Percentiles rank a stretch among this genome's conserved stretches.
phyloP scores from a whole-genome alignment of 2,888 invertebrate genomes.

The Callinectes sapidus region DNA sequence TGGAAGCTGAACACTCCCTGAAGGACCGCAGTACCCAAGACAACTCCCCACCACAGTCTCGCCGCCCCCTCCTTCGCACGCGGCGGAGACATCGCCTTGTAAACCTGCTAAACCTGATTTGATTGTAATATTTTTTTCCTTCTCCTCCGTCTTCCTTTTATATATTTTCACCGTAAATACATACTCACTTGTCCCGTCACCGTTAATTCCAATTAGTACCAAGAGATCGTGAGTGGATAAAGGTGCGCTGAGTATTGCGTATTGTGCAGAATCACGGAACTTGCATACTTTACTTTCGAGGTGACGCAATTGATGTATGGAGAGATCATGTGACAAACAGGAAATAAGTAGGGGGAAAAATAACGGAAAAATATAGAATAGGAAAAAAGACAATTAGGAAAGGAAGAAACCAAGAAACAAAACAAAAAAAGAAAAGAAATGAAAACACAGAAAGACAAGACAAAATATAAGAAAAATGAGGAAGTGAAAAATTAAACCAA shows the following conservation, averaged over 20 bases:
- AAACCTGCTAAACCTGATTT: slow-evolving; percentile 25
- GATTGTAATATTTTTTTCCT: slow-evolving; percentile 12
- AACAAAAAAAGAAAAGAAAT: too few species aligned
- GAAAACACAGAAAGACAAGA: too few species aligned
- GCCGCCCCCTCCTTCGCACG: neutral
- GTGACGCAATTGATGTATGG: neutral
- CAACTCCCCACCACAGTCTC: neutral
- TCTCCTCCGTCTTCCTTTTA: neutral
- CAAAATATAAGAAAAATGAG: too few species aligned
- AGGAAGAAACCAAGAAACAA: too few species aligned
- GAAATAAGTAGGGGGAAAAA: too few species aligned
- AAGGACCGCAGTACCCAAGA: neutral
- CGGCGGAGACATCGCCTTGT: neutral
- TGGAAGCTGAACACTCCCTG: neutral
- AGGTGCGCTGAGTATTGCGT: neutral
- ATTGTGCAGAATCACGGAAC: neutral
- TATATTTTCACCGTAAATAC: slow-evolving; percentile 5
- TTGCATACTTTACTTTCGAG: neutral
- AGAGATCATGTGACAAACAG: too few species aligned
- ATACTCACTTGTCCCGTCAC: neutral
- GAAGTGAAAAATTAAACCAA: too few species aligned
- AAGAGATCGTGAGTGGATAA: neutral
- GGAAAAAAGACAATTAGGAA: too few species aligned
- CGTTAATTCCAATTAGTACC: slow-evolving; percentile 25
- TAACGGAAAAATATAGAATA: too few species aligned